Evolutionary conservation across 2,888 invertebrate genomes (phyloP).

Genomic region (Phanerotoma sp.): DNA sequence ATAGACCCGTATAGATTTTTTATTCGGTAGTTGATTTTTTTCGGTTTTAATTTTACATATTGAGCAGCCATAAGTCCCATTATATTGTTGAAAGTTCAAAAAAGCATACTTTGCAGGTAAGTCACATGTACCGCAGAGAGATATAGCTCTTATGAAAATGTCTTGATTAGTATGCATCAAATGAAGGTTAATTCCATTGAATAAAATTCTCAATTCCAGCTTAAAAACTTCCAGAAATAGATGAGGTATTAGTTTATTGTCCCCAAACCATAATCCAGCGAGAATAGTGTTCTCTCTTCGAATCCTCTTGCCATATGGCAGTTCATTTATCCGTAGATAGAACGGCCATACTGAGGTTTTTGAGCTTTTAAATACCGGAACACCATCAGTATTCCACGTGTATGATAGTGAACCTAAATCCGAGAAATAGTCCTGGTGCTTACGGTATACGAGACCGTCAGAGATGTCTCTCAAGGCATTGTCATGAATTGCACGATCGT

Average conservation of each 20-base stretch:
- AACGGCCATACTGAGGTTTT: constrained; percentile 12
- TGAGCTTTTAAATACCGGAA: constrained; percentile 8
- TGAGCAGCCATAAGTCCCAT: constrained; percentile 27
- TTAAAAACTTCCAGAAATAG: constrained; percentile 7
- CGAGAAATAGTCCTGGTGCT: background rate
- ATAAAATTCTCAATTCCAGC: background rate
- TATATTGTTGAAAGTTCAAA: constrained; percentile 23
- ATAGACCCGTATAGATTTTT: too few species aligned
- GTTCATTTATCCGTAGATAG: constrained; percentile 21
- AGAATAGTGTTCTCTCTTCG: constrained; percentile 11
- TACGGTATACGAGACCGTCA: constrained; percentile 14
- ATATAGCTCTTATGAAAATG: constrained; percentile 3
- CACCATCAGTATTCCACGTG: constrained; percentile 21
- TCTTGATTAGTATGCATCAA: background rate
- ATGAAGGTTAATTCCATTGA: background rate
- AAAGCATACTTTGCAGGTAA: constrained; percentile 29
- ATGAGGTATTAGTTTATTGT: constrained; percentile 12
- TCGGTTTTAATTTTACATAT: constrained; percentile 21
- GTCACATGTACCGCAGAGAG: constrained; percentile 26
- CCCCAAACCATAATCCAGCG: constrained; percentile 19
- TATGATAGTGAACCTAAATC: constrained; percentile 8
- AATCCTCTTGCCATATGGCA: constrained; percentile 5
- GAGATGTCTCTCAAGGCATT: constrained; percentile 14
- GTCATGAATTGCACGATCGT: background rate
- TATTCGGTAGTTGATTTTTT: constrained; percentile 6